A percentile compares a stretch with the other conserved stretches of the same genome.
Evolutionary conservation across 64 coral and sea anemone genomes (phyloP).

Genomic region (Pocillopora damicornis): DNA sequence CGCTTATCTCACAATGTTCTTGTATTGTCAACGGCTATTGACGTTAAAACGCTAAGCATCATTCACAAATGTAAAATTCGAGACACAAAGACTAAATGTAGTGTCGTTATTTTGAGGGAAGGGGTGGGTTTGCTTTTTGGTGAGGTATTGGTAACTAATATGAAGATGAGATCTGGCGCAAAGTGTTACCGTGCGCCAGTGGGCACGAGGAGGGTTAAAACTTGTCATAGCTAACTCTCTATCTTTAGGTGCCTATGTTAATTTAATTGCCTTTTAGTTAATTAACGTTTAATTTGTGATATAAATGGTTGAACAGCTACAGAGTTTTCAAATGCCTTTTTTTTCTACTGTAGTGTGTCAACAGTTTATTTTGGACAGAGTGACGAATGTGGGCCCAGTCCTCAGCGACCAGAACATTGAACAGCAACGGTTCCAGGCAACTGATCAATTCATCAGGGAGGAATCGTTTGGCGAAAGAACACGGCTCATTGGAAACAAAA

Average conservation of each 20-base stretch:
- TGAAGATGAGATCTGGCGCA: no score
- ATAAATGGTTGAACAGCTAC: no score
- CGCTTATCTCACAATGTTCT: neutral
- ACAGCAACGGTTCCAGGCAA: neutral
- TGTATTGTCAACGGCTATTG: neutral
- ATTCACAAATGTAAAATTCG: neutral
- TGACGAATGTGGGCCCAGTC: neutral
- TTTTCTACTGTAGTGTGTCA: constrained; percentile 8
- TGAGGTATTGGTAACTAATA: no score
- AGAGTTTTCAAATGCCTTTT: neutral
- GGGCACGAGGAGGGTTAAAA: no score
- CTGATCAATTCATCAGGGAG: neutral
- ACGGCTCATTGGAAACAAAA: neutral
- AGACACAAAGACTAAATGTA: no score
- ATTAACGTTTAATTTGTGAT: no score
- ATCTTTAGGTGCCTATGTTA: no score
- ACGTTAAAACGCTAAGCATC: neutral
- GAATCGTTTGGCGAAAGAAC: neutral
- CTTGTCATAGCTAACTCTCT: no score
- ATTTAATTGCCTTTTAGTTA: no score
- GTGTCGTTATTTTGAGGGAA: no score
- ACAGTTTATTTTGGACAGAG: constrained; percentile 31
- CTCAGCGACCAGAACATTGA: neutral
- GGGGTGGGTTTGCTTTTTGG: no score
- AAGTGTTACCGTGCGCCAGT: no score